Evolutionary conservation across 2,797 vertebrate species (phyloP), one percentile per base, ranked within the genome.

Genomic region (Pseudotriccus pelzelni): DNA sequence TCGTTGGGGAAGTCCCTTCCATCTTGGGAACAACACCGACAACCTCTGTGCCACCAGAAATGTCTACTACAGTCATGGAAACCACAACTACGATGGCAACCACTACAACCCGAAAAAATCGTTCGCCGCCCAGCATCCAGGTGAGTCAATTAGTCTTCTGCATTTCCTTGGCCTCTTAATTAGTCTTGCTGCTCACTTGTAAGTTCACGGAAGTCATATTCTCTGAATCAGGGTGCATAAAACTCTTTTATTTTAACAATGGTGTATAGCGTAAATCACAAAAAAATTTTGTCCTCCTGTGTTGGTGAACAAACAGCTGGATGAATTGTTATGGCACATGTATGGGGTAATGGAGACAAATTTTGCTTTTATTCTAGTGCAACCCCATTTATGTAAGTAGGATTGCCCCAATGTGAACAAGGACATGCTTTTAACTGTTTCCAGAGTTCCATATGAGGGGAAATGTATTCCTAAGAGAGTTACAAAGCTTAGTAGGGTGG

Each of bases 51-150:
- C 98, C 99, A 32, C 98, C 98, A 0, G 99, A 99, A 97, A 99
- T 99, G 98, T 99, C 99, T 60, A 99, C 99, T 25, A 99, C 99
- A 58, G 99, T 99, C 94, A 99, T 99, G 94, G 99, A 99, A 97
- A 99, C 99, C 12, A 99, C 99, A 36, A 99, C 99, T 69, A 99
- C 99, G 24, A 99, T 99, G 99, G 99, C 99, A 6, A 99, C 99
- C 36, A 99, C 99, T 24, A 99, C 99, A 56, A 99, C 99, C 25
- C 98, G 99, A 89, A 99, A 99, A 97, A 99, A 99, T 85, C 98
- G 99, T 85, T 99, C 99, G 0, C 98, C 99, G 10, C 98, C 99
- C 82, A 99, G 99, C 91, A 98, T 99, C 96, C 98, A 99, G 99
- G 99, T 99, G 97, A 95, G 95, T 74, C 58, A 30, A 2, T 52